Conservation (phyloP, 2,113 vertebrate species). For the Tonatia bakeri region DNA sequence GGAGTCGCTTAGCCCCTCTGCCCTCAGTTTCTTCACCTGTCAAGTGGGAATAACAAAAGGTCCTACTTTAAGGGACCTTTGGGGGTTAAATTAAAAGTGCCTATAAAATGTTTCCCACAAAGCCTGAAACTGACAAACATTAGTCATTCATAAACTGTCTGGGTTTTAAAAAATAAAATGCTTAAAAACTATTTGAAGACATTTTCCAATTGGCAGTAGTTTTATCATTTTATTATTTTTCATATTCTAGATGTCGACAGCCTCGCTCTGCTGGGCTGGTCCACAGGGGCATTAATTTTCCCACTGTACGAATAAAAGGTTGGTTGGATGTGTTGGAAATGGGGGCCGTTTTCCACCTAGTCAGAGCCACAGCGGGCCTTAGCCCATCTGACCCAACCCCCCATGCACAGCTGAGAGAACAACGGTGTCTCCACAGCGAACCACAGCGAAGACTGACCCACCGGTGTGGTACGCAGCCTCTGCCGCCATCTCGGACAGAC, state of each 20-base stretch:
- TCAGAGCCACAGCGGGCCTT: neutral
- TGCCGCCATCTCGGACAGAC: slow-evolving; percentile 85
- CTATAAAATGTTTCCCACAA: neutral
- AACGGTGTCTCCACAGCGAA: neutral
- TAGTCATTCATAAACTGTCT: neutral
- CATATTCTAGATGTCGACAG: neutral
- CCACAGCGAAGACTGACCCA: slow-evolving; percentile 8
- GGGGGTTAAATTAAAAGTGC: neutral
- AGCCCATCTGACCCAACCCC: neutral
- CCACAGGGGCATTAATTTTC: neutral
- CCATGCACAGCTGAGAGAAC: neutral
- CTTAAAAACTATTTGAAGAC: neutral
- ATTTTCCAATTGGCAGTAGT: neutral
- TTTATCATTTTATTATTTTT: neutral
- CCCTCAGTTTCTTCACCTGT: neutral
- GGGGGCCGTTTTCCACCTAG: neutral
- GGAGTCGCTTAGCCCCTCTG: neutral
- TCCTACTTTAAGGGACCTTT: neutral
- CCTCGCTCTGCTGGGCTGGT: neutral
- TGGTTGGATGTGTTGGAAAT: neutral
- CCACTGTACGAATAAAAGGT: neutral
- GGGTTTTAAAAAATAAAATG: neutral
- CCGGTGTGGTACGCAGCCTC: slow-evolving; percentile 85
- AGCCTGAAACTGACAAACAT: neutral
- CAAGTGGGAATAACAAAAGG: neutral